A percentile compares a stretch with the other conserved stretches of the same genome.
phyloP scores from a whole-genome alignment of 1,140 invertebrate species.

The Sarcophaga bullata region DNA sequence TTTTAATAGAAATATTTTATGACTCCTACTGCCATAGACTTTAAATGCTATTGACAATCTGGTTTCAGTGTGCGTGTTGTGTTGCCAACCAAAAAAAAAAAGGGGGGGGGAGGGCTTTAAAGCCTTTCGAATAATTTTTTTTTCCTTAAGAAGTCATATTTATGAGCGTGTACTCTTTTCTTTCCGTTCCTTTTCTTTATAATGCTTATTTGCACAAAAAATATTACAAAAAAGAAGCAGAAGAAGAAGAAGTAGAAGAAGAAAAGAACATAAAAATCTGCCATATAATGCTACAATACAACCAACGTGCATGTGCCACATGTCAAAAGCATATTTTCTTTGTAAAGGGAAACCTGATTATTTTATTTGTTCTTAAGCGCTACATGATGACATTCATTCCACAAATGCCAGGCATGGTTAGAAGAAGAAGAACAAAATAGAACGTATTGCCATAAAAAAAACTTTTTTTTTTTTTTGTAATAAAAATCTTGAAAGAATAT shows the following conservation, averaged over 20 bases:
- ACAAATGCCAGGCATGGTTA: background rate
- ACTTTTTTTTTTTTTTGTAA: too few relatives aligned
- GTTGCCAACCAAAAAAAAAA: too few relatives aligned
- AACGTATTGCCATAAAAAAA: background rate
- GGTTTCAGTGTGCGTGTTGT: background rate
- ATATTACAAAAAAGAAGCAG: background rate
- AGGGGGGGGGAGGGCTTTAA: background rate
- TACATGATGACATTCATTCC: background rate
- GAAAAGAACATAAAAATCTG: background rate
- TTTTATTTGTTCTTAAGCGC: background rate
- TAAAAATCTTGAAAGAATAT: too few relatives aligned
- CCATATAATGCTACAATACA: background rate
- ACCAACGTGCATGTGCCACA: background rate
- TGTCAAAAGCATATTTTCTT: conserved; percentile 7
- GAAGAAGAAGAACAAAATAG: background rate
- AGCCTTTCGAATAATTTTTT: background rate
- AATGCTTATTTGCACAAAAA: too few relatives aligned
- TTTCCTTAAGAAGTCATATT: background rate
- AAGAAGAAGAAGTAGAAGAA: too few relatives aligned
- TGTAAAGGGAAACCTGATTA: background rate
- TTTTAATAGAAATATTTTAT: too few relatives aligned
- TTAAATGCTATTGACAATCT: conserved; percentile 2
- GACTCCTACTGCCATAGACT: background rate
- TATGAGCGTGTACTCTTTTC: background rate
- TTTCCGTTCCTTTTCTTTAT: background rate